Evolutionary conservation across 2,797 vertebrate genomes (phyloP).

Genomic region (Apodemus agrarius): DNA sequence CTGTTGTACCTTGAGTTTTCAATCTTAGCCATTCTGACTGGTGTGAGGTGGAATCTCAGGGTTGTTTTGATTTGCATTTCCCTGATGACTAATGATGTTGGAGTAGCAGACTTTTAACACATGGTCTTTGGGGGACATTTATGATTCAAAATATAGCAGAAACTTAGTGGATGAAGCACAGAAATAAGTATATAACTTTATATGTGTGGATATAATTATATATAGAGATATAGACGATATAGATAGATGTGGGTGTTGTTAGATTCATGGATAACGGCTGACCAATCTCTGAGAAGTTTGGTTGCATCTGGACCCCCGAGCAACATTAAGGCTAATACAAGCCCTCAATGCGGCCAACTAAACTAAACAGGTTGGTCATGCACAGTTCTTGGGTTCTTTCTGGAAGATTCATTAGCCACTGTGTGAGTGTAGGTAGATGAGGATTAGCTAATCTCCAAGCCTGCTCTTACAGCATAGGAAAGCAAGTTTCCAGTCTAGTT

Average conservation of each 20-base stretch:
- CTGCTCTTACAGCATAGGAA: background rate
- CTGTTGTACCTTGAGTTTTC: too few species aligned
- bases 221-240: background rate
- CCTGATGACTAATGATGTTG: too few species aligned
- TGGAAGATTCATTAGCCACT: background rate
- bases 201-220: background rate
- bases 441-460: background rate
- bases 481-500: constrained; percentile 25
- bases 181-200: background rate
- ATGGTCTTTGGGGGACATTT: background rate
- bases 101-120: background rate
- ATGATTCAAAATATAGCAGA: background rate
- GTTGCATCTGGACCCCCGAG: background rate
- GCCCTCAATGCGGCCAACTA: background rate
- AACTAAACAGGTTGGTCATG: background rate
- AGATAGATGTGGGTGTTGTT: background rate
- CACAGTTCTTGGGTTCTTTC: background rate
- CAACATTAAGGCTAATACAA: background rate
- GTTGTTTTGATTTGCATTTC: too few species aligned
- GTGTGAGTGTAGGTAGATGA: background rate
- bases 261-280: background rate
- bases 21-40: too few species aligned
- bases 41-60: too few species aligned
- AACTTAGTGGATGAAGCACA: background rate
- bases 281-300: background rate